A percentile compares a stretch with the other conserved stretches of the same genome.
phyloP scores from a whole-genome alignment of 2,113 vertebrate species.

The Eidolon helvum region DNA sequence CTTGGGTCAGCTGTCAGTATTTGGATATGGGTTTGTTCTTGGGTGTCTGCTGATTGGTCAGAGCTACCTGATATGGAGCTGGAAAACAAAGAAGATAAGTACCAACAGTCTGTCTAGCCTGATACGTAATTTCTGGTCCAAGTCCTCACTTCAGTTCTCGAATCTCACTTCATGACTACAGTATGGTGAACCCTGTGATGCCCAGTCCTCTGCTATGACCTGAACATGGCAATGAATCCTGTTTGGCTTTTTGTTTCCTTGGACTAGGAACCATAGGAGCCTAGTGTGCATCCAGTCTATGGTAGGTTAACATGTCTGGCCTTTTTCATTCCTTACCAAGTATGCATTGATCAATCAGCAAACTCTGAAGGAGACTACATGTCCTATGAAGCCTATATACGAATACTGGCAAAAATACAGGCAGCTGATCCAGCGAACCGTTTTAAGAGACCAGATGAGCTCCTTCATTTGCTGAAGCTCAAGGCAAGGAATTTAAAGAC shows the following conservation, averaged over 20 bases:
- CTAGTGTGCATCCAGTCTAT: neutral
- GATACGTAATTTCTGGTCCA: neutral
- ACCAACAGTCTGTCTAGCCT: neutral
- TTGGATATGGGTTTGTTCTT: constrained; percentile 62
- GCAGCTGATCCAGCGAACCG: constrained; percentile 69
- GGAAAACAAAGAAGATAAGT: constrained; percentile 56
- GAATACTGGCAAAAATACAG: constrained; percentile 74
- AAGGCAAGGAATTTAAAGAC: constrained; percentile 67
- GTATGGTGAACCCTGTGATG: neutral
- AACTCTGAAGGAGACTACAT: constrained; percentile 69
- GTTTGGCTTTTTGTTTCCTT: constrained; percentile 43
- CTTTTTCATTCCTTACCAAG: constrained; percentile 68
- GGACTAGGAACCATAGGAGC: constrained; percentile 5
- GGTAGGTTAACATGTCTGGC: constrained; percentile 55
- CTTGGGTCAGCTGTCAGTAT: constrained; percentile 58
- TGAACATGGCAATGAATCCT: constrained; percentile 4
- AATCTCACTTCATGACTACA: neutral
- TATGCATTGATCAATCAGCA: constrained; percentile 68
- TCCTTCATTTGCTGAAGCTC: constrained; percentile 70
- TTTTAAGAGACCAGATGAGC: constrained; percentile 75
- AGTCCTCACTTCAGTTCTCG: constrained; percentile 30
- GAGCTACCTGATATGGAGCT: constrained; percentile 63
- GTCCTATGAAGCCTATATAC: constrained; percentile 70
- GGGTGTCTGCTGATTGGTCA: constrained; percentile 63
- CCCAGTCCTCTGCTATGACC: neutral